Conservation (phyloP, 2,113 vertebrate species). For the Ifrita kowaldi region DNA sequence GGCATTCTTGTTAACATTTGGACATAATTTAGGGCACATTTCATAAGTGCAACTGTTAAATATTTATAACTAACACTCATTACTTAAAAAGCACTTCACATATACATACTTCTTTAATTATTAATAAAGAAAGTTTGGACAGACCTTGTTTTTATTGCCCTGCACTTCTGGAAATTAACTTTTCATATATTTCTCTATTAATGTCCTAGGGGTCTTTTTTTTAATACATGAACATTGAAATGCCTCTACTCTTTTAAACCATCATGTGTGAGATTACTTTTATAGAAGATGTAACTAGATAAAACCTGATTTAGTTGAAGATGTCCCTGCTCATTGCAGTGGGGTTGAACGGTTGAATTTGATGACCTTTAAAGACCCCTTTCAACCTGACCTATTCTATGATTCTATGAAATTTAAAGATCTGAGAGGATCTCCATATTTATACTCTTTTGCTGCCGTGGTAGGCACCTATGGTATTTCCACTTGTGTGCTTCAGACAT, state of each 20-base stretch:
- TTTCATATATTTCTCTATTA: constrained; percentile 43
- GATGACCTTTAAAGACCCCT: not conserved
- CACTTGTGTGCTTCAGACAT: not conserved
- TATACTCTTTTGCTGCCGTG: not conserved
- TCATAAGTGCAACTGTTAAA: constrained; percentile 67
- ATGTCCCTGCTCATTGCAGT: not conserved
- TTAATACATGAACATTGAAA: not conserved
- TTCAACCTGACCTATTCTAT: not conserved
- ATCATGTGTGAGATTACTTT: not conserved
- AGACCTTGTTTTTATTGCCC: constrained; percentile 61
- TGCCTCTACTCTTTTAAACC: not conserved
- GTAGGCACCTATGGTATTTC: accelerated
- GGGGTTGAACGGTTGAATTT: not conserved
- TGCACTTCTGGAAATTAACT: constrained; percentile 59
- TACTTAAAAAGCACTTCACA: constrained; percentile 68
- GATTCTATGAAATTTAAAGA: not conserved
- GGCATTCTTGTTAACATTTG: constrained; percentile 69
- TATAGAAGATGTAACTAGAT: not conserved
- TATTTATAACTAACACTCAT: constrained; percentile 71
- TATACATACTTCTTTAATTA: constrained; percentile 66
- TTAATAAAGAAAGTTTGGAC: constrained; percentile 64
- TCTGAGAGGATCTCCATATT: not conserved
- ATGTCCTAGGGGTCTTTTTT: constrained; percentile 8
- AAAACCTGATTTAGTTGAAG: not conserved
- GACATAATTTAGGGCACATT: constrained; percentile 70